These are phyloP conservation scores for Drosophila helvetica DNA, from an alignment of 2,888 invertebrate species.

Conservation along the genomic window DNA sequence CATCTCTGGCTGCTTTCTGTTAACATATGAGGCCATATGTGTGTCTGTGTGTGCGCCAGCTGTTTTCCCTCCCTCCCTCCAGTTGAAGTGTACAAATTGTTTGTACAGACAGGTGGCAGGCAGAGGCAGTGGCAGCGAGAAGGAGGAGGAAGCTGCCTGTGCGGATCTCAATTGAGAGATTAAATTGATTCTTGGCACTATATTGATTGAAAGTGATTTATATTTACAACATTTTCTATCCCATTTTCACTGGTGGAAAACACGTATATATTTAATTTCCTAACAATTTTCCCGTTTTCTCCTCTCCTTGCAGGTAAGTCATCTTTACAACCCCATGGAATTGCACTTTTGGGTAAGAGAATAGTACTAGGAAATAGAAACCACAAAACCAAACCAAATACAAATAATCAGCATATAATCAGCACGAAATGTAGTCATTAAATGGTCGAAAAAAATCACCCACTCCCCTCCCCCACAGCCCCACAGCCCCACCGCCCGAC, in stretches of 20 bases:
- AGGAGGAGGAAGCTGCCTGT: not conserved
- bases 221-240: conserved; percentile 27
- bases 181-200: conserved; percentile 43
- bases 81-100: conserved; percentile 46
- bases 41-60: conserved; percentile 23
- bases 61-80: conserved; percentile 15
- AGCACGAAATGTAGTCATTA: not conserved
- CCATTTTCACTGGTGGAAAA: too few relatives aligned
- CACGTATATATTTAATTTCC: not conserved
- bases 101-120: conserved; percentile 28
- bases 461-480: too few relatives aligned
- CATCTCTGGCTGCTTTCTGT: conserved; percentile 8
- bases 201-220: conserved; percentile 44
- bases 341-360: conserved; percentile 29
- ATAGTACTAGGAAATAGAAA: conserved; percentile 4
- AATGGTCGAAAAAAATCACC: not conserved
- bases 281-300: conserved; percentile 6
- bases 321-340: conserved; percentile 4
- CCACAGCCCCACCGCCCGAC: too few relatives aligned
- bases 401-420: not conserved
- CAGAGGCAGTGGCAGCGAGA: not conserved
- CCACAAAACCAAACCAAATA: not conserved
- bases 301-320: conserved; percentile 37
- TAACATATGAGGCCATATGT: conserved; percentile 45
- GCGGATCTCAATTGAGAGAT: conserved; percentile 41